phyloP scores from a whole-genome alignment of 2,888 invertebrate species.

The Athalia cordata region DNA sequence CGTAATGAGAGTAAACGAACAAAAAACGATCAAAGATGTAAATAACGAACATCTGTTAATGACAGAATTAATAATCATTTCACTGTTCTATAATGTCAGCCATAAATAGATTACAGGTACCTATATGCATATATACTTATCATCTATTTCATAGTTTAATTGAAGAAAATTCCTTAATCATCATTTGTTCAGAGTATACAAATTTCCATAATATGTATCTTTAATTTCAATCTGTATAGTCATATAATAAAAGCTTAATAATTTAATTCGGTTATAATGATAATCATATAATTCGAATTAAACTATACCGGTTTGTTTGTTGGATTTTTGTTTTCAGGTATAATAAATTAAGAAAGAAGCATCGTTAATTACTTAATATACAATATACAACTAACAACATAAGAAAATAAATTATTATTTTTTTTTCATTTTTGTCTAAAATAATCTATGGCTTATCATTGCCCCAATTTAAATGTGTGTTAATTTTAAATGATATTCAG shows the following conservation, averaged over 20 bases:
- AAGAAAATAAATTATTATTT: too few relatives aligned
- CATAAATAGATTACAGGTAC: background rate
- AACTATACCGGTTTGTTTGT: too few relatives aligned
- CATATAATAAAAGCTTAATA: background rate
- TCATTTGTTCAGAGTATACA: slow-evolving; percentile 34
- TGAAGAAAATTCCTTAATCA: slow-evolving; percentile 3
- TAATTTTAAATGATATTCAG: too few relatives aligned
- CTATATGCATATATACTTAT: background rate
- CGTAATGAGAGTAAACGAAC: background rate
- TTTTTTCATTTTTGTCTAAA: too few relatives aligned
- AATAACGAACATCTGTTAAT: background rate
- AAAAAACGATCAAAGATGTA: background rate
- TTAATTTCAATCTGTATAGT: slow-evolving; percentile 19
- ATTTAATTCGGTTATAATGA: too few relatives aligned
- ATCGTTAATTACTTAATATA: too few relatives aligned
- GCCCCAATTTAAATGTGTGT: too few relatives aligned
- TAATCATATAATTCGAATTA: too few relatives aligned
- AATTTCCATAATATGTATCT: slow-evolving; percentile 2
- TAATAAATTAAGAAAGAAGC: too few relatives aligned
- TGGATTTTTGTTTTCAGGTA: too few relatives aligned
- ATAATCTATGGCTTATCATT: too few relatives aligned
- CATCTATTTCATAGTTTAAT: background rate
- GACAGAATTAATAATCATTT: background rate
- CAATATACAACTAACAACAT: too few relatives aligned
- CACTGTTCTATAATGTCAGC: background rate